Base-by-base conservation (phyloP, 2,888 invertebrate genomes). In the Steinernema scapterisci region DNA sequence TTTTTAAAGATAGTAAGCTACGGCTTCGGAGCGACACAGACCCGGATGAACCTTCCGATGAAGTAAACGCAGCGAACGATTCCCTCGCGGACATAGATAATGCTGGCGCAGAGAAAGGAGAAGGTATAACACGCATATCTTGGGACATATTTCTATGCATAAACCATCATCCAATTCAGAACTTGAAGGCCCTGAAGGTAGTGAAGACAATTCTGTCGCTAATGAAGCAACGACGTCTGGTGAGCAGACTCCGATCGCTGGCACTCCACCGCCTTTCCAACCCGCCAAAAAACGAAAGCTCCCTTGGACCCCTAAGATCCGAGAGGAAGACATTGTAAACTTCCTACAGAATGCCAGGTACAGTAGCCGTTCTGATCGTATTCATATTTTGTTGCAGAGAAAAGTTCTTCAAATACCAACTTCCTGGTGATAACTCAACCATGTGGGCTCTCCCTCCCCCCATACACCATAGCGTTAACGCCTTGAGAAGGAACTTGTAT, bases 391-490 rank as follows among this genome's bases (percentile, higher is more conserved):
- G 19, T 76, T 78, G 23, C 27, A 84, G 84, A 21, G 77, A 81
- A 71, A 99, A 99, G 90, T 99, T 97, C 91, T 93, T 99, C 78
- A 96, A 97, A 0, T 99, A 95, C 88, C 93, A 93, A 73, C 91
- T 99, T 70, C 92, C 88, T 25, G 90, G 90, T 76, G 96, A 97
- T 88, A 91, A 93, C 75, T 92, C 92, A 77, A 95, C 95, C 73
- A 90, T 96, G 80, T 95, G 96, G 74, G 99, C 97, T 0, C 90
- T 99, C 75, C 99, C 99, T 0, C 93, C 94, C 85, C 97, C 97
- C 0, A 97, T 99, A 85, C 95, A 95, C 87, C 96, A 97, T 89
- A 95, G 97, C 43, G 93, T 97, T 6, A 75, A 81, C 5, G 82
- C 85, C 38, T 78, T 88, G 9, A 71, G 74, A 46, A 91, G 94